Conservation (phyloP, 2,888 invertebrate genomes). For the Diachrysia chrysitis region DNA sequence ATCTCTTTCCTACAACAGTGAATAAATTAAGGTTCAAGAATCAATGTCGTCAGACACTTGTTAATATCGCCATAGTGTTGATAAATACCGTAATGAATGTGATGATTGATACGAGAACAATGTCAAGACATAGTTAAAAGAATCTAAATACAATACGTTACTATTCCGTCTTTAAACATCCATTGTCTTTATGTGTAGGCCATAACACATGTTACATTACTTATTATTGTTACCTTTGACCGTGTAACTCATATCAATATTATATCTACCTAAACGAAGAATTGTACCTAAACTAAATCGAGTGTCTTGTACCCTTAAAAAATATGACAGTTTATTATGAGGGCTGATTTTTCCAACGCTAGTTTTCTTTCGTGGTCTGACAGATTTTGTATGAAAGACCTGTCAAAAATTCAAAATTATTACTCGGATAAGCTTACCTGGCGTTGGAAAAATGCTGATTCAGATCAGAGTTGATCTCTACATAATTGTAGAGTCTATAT, state of each 20-base stretch:
- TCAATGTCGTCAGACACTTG: neutral
- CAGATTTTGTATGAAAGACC: no score
- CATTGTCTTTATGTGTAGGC: neutral
- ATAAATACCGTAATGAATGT: neutral
- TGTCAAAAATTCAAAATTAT: no score
- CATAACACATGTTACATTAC: neutral
- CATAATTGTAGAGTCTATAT: no score
- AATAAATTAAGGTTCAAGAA: neutral
- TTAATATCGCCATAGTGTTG: conserved; percentile 4
- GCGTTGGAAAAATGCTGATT: no score
- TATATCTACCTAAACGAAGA: neutral
- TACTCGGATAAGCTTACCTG: no score
- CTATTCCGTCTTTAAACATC: conserved; percentile 1
- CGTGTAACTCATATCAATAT: neutral
- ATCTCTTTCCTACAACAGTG: neutral
- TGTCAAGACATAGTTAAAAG: neutral
- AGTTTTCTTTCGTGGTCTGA: no score
- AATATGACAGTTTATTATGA: no score
- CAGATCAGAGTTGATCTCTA: no score
- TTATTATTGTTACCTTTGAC: conserved; percentile 4
- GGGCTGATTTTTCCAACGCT: no score
- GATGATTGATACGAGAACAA: conserved; percentile 2
- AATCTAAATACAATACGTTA: neutral
- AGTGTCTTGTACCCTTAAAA: neutral
- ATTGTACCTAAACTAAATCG: neutral